phyloP scores from a whole-genome alignment of 2,888 invertebrate species.

The Cephus pygmeus region DNA sequence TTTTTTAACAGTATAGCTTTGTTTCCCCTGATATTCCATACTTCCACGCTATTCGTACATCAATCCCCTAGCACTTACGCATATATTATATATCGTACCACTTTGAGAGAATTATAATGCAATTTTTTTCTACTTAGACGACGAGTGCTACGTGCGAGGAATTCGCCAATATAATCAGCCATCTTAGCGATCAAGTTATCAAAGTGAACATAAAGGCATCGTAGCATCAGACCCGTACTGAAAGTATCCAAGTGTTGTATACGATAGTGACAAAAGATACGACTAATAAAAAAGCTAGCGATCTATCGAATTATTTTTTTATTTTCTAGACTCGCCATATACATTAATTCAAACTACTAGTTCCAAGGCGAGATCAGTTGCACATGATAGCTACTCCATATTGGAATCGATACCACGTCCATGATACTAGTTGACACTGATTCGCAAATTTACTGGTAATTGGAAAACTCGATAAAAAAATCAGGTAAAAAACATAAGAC shows the following conservation, averaged over 20 bases:
- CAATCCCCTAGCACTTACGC: not conserved
- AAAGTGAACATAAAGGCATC: too few species aligned
- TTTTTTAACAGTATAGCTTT: not conserved
- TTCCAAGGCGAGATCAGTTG: too few species aligned
- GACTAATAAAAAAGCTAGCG: not conserved
- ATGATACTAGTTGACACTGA: too few species aligned
- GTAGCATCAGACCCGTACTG: too few species aligned
- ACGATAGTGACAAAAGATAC: not conserved
- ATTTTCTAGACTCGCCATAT: not conserved
- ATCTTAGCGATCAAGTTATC: not conserved
- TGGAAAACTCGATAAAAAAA: not conserved
- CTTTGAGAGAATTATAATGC: not conserved
- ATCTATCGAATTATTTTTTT: not conserved
- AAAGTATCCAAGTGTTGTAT: not conserved
- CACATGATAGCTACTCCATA: too few species aligned
- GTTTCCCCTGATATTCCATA: not conserved
- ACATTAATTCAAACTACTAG: too few species aligned
- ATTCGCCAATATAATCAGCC: not conserved
- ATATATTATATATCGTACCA: not conserved
- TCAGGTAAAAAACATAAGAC: not conserved
- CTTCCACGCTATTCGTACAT: not conserved
- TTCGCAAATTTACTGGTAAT: not conserved
- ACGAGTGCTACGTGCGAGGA: not conserved
- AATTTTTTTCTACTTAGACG: slow-evolving; percentile 12
- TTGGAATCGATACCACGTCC: too few species aligned